A percentile compares a stretch with the other conserved stretches of the same genome.
phyloP scores from a whole-genome alignment of 2,888 invertebrate species.

The Venustoraphidia nigricollis region DNA sequence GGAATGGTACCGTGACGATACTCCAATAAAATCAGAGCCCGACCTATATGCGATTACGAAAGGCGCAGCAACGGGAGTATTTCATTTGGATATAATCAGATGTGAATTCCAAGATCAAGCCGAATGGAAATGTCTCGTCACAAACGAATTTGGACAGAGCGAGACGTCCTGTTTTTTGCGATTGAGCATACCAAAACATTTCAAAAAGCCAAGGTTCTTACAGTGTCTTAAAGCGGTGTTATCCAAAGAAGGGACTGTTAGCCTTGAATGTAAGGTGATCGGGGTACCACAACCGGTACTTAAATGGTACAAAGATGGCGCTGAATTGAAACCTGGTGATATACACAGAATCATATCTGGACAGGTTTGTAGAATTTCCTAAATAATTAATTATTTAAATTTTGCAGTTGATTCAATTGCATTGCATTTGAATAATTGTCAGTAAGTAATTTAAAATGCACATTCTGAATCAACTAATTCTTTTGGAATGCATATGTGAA shows the following conservation, averaged over 20 bases:
- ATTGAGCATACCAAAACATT: constrained; percentile 73
- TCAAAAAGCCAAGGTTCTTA: constrained; percentile 74
- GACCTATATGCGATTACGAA: constrained; percentile 49
- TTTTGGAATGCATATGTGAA: no score
- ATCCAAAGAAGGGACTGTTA: constrained; percentile 79
- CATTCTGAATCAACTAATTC: no score
- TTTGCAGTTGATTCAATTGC: no score
- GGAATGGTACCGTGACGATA: constrained; percentile 80
- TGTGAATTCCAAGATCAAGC: constrained; percentile 76
- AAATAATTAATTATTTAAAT: no score
- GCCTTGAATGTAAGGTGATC: constrained; percentile 83
- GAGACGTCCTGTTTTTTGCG: constrained; percentile 76
- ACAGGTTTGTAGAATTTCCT: constrained; percentile 27
- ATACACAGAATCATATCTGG: constrained; percentile 83
- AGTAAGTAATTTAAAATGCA: no score
- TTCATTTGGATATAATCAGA: constrained; percentile 53
- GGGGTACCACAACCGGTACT: constrained; percentile 81
- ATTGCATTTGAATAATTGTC: no score
- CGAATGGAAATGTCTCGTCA: constrained; percentile 84
- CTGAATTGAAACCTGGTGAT: constrained; percentile 78
- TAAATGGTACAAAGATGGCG: constrained; percentile 86
- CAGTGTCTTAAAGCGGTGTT: constrained; percentile 73
- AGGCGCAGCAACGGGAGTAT: constrained; percentile 54
- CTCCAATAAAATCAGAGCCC: constrained; percentile 48
- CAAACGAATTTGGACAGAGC: constrained; percentile 79